Conservation (phyloP, 2,113 vertebrate species). For the Pheucticus melanocephalus region DNA sequence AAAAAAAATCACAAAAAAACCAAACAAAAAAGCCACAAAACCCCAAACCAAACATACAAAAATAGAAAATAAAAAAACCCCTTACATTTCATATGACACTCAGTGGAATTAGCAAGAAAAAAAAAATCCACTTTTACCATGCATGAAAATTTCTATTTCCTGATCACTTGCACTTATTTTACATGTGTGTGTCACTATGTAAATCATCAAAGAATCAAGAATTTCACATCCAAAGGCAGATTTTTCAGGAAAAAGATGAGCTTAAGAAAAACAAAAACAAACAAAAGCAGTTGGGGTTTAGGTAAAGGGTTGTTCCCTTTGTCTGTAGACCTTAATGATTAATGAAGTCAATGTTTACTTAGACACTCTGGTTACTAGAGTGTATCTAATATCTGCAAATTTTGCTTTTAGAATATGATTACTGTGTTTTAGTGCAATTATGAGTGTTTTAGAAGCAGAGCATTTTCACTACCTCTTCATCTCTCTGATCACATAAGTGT, state of each 20-base stretch:
- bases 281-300: rapidly evolving
- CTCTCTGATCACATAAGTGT: background rate
- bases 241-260: background rate
- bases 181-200: background rate
- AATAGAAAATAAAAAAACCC: rapidly evolving
- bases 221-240: background rate
- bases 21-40: background rate
- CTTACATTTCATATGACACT: background rate
- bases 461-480: background rate
- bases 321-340: background rate
- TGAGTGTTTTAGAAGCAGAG: background rate
- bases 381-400: background rate
- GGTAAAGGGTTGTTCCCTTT: background rate
- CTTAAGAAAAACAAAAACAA: background rate
- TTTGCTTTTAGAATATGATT: slow-evolving; percentile 13
- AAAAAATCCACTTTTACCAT: background rate
- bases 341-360: background rate
- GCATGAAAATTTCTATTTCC: background rate
- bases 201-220: background rate
- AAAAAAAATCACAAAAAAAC: too few species aligned
- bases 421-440: background rate
- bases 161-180: background rate
- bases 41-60: too few species aligned
- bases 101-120: background rate
- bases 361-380: background rate